Conservation (phyloP, 2,113 vertebrate genomes). For the Procavia capensis region DNA sequence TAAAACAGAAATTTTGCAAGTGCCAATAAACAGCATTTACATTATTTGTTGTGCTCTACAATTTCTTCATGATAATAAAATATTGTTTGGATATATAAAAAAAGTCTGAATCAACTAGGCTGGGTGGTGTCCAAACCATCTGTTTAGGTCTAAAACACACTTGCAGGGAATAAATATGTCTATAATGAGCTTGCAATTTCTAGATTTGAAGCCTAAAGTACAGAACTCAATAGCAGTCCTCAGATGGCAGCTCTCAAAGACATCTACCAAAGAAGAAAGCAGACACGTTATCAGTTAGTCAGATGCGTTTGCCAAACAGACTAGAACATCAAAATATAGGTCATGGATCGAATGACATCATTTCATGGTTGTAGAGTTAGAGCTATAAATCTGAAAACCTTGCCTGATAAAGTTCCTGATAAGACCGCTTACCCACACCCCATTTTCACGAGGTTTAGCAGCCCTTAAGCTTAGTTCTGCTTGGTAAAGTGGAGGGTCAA, state of each 20-base stretch:
- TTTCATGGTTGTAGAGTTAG: not conserved
- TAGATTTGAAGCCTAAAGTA: slow-evolving; percentile 59
- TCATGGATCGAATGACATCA: slow-evolving; percentile 31
- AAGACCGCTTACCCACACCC: too few relatives aligned
- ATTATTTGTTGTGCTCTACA: slow-evolving; percentile 70
- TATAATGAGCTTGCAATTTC: slow-evolving; percentile 68
- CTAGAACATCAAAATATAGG: slow-evolving; percentile 10
- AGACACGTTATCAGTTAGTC: not conserved
- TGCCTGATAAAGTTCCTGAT: not conserved
- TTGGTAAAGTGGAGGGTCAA: too few relatives aligned
- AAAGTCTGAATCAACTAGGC: slow-evolving; percentile 63
- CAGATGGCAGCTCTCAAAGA: slow-evolving; percentile 50
- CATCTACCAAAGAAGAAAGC: not conserved
- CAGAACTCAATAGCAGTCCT: slow-evolving; percentile 35
- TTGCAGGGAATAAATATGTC: slow-evolving; percentile 68
- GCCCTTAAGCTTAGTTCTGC: too few relatives aligned
- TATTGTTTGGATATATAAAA: slow-evolving; percentile 77
- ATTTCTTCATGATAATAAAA: slow-evolving; percentile 75
- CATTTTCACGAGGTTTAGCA: rapidly evolving
- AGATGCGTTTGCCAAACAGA: slow-evolving; percentile 45
- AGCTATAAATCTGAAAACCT: not conserved
- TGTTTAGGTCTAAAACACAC: slow-evolving; percentile 66
- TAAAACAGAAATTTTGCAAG: slow-evolving; percentile 56
- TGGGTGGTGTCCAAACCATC: slow-evolving; percentile 77
- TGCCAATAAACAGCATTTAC: slow-evolving; percentile 65